phyloP scores from a whole-genome alignment of 1,140 invertebrate species.

The Drosophila prosaltans region DNA sequence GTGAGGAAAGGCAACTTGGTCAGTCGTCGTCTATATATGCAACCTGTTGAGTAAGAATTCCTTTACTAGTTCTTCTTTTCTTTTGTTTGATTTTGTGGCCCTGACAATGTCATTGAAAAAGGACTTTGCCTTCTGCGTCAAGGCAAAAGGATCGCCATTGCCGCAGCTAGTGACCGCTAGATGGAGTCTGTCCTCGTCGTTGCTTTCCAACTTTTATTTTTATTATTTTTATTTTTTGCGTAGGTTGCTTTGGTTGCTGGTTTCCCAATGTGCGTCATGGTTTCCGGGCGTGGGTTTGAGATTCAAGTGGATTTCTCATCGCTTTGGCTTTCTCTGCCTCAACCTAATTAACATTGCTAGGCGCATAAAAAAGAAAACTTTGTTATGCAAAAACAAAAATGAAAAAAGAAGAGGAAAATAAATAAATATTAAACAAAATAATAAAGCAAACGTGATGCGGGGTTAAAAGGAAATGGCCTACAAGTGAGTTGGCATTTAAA shows the following conservation, averaged over 20 bases:
- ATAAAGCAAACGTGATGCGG: neutral
- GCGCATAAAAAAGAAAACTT: conserved; percentile 12
- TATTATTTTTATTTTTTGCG: neutral
- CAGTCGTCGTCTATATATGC: conserved; percentile 26
- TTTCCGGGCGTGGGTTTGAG: conserved; percentile 5
- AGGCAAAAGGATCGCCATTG: neutral
- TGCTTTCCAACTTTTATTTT: neutral
- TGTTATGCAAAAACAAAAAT: conserved; percentile 9
- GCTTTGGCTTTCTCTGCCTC: conserved; percentile 1
- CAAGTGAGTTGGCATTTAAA: conserved; percentile 11
- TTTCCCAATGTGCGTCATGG: conserved; percentile 4
- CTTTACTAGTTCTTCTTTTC: neutral
- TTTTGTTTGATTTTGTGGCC: conserved; percentile 28
- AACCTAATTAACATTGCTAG: conserved; percentile 12
- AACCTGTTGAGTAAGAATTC: conserved; percentile 58
- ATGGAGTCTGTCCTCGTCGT: neutral
- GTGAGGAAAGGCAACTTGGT: conserved; percentile 22
- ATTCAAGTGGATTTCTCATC: neutral
- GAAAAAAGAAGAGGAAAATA: neutral
- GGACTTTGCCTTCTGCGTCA: conserved; percentile 23
- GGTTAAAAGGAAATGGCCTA: neutral
- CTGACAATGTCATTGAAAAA: conserved; percentile 68
- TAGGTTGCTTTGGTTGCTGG: neutral
- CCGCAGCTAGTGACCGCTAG: neutral
- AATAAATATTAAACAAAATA: neutral